Conservation (phyloP, 2,113 vertebrate genomes). For the Urocolius indicus region DNA sequence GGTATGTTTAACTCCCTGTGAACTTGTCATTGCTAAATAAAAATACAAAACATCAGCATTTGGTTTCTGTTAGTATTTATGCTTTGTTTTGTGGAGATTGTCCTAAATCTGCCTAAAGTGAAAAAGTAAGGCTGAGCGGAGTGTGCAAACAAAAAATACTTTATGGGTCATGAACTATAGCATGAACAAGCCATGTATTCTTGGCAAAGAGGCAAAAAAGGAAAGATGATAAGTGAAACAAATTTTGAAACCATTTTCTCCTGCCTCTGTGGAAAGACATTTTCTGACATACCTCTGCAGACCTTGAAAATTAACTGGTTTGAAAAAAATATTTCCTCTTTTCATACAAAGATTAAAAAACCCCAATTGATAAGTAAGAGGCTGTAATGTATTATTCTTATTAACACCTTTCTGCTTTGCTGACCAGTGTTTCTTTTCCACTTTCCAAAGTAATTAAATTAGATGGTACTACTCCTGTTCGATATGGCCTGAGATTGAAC, state of each 20-base stretch:
- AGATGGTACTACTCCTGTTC: constrained; percentile 93
- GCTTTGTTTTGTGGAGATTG: background rate
- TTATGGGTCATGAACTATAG: background rate
- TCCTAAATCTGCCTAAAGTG: background rate
- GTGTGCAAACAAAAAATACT: background rate
- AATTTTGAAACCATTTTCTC: background rate
- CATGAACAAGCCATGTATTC: background rate
- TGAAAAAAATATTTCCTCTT: background rate
- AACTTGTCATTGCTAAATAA: background rate
- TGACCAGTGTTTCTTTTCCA: constrained; percentile 26
- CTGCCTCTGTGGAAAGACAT: background rate
- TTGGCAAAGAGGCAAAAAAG: background rate
- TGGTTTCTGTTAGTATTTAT: background rate
- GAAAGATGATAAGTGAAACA: background rate
- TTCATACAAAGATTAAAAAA: background rate
- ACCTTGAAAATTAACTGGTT: background rate
- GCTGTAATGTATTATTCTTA: background rate
- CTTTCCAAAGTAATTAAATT: constrained; percentile 89
- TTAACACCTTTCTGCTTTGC: background rate
- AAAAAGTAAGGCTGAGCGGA: background rate
- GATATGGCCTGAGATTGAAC: constrained; percentile 92
- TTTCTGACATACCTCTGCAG: background rate
- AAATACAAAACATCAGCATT: background rate
- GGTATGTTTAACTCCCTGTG: background rate
- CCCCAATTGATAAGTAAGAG: background rate